These are phyloP conservation scores for Pungitius pungitius DNA, from an alignment of 2,113 vertebrate genomes.

Conservation along the genomic window DNA sequence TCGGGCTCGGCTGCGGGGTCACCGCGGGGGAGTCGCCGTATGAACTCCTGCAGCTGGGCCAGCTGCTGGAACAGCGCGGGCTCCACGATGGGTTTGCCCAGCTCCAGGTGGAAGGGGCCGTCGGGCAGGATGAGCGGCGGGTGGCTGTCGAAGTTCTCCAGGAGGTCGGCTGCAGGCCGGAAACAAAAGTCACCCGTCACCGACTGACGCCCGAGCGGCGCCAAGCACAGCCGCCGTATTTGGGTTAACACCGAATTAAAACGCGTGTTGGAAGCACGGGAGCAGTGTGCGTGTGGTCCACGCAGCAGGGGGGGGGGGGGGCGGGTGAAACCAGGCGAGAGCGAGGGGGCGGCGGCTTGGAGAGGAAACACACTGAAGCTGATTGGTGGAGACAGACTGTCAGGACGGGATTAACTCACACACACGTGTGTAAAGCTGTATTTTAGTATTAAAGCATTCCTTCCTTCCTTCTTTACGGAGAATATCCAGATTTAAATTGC, in stretches of 20 bases:
- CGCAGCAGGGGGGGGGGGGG: constrained; percentile 1
- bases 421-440: background rate
- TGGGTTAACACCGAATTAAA: constrained; percentile 27
- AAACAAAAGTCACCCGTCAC: constrained; percentile 10
- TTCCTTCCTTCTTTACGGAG: background rate
- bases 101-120: constrained; percentile 78
- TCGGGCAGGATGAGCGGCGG: constrained; percentile 83
- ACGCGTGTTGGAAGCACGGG: background rate
- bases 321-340: background rate
- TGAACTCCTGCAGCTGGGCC: constrained; percentile 64
- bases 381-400: constrained; percentile 40
- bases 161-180: constrained; percentile 73
- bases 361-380: constrained; percentile 29
- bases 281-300: background rate
- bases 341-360: background rate
- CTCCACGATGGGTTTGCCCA: constrained; percentile 71
- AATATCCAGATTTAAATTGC: background rate
- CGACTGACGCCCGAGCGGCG: background rate
- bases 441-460: background rate
- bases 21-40: constrained; percentile 30
- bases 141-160: constrained; percentile 83
- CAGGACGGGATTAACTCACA: constrained; percentile 19
- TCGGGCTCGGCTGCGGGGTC: constrained; percentile 27
- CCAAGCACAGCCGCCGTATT: constrained; percentile 12
- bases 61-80: constrained; percentile 71